Evolutionary conservation across 2,797 vertebrate genomes (phyloP).

Genomic region (Ptychobarbus kaznakovi): DNA sequence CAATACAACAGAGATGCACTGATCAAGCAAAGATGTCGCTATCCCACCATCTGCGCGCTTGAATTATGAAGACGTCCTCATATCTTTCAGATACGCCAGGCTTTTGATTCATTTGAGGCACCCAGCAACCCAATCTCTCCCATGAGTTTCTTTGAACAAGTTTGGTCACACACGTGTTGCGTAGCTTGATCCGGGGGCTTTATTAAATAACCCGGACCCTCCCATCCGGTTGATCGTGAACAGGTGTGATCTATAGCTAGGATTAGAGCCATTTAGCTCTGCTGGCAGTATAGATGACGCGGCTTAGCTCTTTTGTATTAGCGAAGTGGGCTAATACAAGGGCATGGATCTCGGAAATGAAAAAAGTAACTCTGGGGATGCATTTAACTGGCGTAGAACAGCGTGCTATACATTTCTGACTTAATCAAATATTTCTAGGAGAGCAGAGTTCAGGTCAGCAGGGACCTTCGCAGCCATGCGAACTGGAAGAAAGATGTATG

Average conservation of each 20-base stretch:
- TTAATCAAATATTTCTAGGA: slow-evolving; percentile 65
- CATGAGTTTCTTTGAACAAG: slow-evolving; percentile 78
- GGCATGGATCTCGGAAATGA: slow-evolving; percentile 61
- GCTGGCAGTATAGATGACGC: slow-evolving; percentile 66
- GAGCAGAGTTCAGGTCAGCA: slow-evolving; percentile 54
- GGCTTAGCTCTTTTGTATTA: slow-evolving; percentile 68
- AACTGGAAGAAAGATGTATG: slow-evolving; percentile 24
- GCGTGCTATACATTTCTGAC: slow-evolving; percentile 62
- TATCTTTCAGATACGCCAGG: slow-evolving; percentile 69
- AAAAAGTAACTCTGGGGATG: slow-evolving; percentile 64
- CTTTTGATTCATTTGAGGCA: slow-evolving; percentile 74
- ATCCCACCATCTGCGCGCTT: slow-evolving; percentile 38
- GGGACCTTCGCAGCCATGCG: slow-evolving; percentile 28
- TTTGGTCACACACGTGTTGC: slow-evolving; percentile 44
- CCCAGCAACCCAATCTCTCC: slow-evolving; percentile 74
- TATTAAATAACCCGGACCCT: slow-evolving; percentile 40
- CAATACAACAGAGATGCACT: slow-evolving; percentile 40
- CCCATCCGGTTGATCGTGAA: slow-evolving; percentile 44
- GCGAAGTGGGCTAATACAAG: slow-evolving; percentile 71
- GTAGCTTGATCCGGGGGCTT: slow-evolving; percentile 35
- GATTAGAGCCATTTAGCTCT: slow-evolving; percentile 53
- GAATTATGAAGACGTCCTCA: slow-evolving; percentile 39
- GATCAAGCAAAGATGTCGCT: slow-evolving; percentile 49
- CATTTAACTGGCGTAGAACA: slow-evolving; percentile 63
- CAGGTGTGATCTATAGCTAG: slow-evolving; percentile 54